phyloP scores from a whole-genome alignment of 2,113 vertebrate species.

The Hiodon tergisus region DNA sequence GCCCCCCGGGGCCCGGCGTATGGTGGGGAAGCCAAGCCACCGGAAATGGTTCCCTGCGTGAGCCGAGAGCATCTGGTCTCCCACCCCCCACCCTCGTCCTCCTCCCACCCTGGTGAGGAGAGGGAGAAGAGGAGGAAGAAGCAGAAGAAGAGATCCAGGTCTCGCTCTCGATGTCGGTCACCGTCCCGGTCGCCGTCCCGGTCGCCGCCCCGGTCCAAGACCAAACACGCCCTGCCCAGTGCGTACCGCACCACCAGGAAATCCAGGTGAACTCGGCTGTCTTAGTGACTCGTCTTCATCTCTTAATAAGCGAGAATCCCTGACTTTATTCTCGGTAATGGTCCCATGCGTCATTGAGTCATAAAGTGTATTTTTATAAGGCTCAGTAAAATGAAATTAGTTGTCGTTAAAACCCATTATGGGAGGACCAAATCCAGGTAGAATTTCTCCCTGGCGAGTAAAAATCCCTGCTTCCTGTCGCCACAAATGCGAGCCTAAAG shows the following conservation, averaged over 20 bases:
- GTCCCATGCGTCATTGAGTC: not conserved
- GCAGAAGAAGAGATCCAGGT: constrained; percentile 81
- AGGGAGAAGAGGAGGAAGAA: constrained; percentile 91
- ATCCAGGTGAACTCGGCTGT: constrained; percentile 68
- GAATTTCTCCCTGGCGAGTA: no score
- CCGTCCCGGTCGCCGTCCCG: constrained; percentile 64
- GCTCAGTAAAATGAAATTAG: no score
- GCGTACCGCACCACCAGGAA: constrained; percentile 81
- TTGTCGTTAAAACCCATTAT: no score
- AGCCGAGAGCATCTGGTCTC: constrained; percentile 34
- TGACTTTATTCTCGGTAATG: not conserved
- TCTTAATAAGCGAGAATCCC: not conserved
- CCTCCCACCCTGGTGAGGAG: constrained; percentile 48
- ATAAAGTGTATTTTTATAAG: no score
- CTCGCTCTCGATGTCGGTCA: constrained; percentile 64
- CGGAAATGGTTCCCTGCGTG: constrained; percentile 26
- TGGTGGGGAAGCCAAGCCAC: constrained; percentile 35
- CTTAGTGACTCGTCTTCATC: not conserved
- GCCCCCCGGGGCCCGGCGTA: constrained; percentile 26
- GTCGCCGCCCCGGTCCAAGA: constrained; percentile 63
- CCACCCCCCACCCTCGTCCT: constrained; percentile 35
- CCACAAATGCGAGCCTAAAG: no score
- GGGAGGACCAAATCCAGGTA: no score
- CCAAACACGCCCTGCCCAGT: constrained; percentile 84
- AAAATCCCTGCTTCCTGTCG: no score